Conservation (phyloP, 2,113 vertebrate species). For the Brachyhypopomus gauderio region DNA sequence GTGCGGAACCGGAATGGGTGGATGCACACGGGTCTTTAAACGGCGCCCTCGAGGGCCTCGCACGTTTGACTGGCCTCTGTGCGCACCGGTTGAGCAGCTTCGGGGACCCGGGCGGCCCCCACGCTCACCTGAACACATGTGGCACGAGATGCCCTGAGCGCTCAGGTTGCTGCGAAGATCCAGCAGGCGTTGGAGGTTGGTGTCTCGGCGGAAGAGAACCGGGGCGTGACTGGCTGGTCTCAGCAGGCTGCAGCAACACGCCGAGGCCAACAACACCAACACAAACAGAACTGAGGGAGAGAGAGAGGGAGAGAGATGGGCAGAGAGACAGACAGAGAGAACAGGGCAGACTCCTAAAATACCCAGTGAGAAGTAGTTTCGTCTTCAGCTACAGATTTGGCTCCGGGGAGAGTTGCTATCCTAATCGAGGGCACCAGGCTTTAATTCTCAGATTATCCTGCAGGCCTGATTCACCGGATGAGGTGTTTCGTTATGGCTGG, state of each 20-base stretch:
- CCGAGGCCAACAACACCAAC: conserved; percentile 82
- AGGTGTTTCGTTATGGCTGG: no score
- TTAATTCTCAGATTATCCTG: no score
- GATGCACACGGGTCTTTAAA: neutral
- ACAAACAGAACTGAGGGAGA: conserved; percentile 82
- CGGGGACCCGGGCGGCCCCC: neutral
- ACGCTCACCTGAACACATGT: conserved; percentile 89
- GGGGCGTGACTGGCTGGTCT: conserved; percentile 91
- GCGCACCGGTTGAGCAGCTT: neutral
- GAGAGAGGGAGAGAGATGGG: conserved; percentile 39
- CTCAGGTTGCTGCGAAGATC: conserved; percentile 96
- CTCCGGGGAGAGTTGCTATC: no score
- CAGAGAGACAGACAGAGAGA: conserved; percentile 25
- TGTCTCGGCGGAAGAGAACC: conserved; percentile 87
- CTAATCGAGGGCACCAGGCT: no score
- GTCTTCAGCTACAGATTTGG: no score
- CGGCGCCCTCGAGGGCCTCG: neutral
- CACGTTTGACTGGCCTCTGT: neutral
- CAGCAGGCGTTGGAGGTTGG: conserved; percentile 94
- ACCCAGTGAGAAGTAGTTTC: no score
- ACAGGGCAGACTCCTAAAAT: neutral
- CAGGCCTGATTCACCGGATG: no score
- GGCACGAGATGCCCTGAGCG: conserved; percentile 93
- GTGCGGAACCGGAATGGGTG: no score
- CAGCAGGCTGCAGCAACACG: conserved; percentile 87